Conservation (phyloP, 1,140 invertebrate species). For the Ceratina calcarata region DNA sequence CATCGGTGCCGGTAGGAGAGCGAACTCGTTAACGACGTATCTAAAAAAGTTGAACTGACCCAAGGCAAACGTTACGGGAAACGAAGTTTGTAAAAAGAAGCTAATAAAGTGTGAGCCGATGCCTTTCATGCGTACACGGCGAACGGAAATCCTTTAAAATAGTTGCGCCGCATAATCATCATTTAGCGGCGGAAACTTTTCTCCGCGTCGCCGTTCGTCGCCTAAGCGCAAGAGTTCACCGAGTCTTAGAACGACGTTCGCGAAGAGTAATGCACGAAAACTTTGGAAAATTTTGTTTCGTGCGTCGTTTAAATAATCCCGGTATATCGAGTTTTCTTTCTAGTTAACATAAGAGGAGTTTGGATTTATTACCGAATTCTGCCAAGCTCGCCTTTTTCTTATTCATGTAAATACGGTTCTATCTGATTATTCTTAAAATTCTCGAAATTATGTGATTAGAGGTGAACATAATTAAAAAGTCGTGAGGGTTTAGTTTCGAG, state of each 20-base stretch:
- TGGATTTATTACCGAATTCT: background rate
- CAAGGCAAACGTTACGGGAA: background rate
- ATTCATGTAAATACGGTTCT: background rate
- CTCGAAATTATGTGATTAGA: background rate
- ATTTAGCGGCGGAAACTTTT: background rate
- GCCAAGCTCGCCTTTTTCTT: background rate
- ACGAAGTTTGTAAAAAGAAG: background rate
- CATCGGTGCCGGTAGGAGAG: constrained; percentile 15
- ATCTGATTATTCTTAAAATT: background rate
- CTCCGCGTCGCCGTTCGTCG: background rate
- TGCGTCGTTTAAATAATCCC: constrained; percentile 4
- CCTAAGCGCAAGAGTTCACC: background rate
- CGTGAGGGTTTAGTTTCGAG: background rate
- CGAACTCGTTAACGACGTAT: constrained; percentile 30
- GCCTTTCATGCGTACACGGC: background rate
- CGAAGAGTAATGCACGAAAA: background rate
- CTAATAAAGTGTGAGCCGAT: constrained; percentile 21
- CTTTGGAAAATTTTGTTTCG: background rate
- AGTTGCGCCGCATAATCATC: background rate
- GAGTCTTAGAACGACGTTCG: background rate
- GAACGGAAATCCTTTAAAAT: background rate
- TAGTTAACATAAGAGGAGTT: background rate
- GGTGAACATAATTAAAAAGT: no score
- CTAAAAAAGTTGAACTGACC: constrained; percentile 24
- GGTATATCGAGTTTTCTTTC: background rate